Percentiles rank a stretch among this genome's conserved stretches.
These are phyloP conservation scores for Sicus ferrugineus DNA, from an alignment of 2,888 invertebrate genomes.

Conservation along the genomic window DNA sequence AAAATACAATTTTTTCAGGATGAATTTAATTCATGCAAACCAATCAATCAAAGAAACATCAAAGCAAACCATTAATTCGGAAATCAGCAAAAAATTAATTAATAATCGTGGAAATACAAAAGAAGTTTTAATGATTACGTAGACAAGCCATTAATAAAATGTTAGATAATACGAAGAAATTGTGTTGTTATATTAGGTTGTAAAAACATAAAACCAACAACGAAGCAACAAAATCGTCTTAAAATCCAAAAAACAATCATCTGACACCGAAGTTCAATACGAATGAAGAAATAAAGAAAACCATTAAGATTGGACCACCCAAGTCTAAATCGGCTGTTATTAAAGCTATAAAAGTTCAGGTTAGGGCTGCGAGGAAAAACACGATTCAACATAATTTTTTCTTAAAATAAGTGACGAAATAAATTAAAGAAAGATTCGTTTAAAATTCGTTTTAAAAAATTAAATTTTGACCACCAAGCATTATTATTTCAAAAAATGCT, in stretches of 20 bases:
- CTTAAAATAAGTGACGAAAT: neutral
- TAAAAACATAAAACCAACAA: no score
- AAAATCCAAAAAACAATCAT: neutral
- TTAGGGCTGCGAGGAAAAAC: neutral
- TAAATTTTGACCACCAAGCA: neutral
- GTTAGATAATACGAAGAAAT: no score
- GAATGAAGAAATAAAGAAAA: constrained; percentile 6
- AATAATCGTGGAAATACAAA: no score
- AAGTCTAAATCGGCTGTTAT: constrained; percentile 13
- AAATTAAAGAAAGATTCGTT: no score
- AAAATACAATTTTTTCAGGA: no score
- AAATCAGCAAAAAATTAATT: constrained; percentile 10
- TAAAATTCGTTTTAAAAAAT: no score
- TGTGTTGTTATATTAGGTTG: no score
- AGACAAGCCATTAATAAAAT: no score
- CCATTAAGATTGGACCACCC: constrained; percentile 4
- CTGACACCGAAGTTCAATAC: neutral
- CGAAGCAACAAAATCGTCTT: neutral
- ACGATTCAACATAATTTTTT: neutral
- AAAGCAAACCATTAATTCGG: constrained; percentile 4
- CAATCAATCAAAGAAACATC: constrained; percentile 6
- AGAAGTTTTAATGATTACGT: no score
- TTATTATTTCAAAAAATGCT: neutral
- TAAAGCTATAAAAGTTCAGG: constrained; percentile 12
- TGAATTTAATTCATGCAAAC: neutral